phyloP scores from a whole-genome alignment of 1,140 invertebrate genomes.

The Delia radicum region DNA sequence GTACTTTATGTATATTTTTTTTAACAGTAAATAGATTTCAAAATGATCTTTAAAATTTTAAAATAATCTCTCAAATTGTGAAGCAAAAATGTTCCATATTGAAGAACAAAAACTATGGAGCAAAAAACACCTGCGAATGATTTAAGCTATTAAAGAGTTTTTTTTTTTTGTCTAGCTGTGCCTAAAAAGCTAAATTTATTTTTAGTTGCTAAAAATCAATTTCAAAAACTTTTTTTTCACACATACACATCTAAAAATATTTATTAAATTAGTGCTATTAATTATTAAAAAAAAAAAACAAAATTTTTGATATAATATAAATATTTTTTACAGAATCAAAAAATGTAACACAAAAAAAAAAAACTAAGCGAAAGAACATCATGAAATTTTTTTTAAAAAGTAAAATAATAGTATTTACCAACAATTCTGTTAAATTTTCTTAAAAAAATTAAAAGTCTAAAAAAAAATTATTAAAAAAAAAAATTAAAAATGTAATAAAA shows the following conservation, averaged over 20 bases:
- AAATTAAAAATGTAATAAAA: conserved; percentile 15
- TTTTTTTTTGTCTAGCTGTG: no score
- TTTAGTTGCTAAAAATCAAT: not conserved
- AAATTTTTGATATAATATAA: not conserved
- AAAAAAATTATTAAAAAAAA: not conserved
- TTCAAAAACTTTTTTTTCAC: not conserved
- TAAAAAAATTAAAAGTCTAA: not conserved
- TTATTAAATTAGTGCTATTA: not conserved
- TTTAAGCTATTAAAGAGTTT: no score
- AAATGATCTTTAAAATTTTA: no score
- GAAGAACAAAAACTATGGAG: no score
- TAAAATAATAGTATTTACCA: not conserved
- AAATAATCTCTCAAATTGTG: no score
- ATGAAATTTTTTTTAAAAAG: not conserved
- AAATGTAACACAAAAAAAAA: conserved; percentile 5
- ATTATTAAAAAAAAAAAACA: not conserved
- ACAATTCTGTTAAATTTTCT: not conserved
- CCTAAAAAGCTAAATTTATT: no score
- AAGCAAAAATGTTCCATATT: no score
- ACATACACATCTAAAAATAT: not conserved
- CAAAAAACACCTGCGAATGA: no score
- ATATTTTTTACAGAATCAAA: conserved; percentile 30
- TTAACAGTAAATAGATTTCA: no score
- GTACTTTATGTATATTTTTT: no score
- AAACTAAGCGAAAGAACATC: not conserved